A percentile compares a stretch with the other conserved stretches of the same genome.
These are phyloP conservation scores for Pangasius sanitwongsei DNA, from an alignment of 2,797 vertebrate genomes.

Conservation along the genomic window DNA sequence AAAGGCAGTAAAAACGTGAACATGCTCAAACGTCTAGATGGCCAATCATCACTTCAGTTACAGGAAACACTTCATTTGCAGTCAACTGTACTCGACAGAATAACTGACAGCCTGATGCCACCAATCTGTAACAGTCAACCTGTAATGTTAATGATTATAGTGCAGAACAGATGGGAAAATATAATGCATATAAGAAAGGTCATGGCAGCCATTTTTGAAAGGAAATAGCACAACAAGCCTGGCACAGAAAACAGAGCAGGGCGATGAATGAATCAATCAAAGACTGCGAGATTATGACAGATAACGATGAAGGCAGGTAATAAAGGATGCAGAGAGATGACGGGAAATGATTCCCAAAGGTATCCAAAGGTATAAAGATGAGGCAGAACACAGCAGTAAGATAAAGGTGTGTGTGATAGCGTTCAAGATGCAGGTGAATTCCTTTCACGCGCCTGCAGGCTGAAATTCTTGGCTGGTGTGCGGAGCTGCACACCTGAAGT, in stretches of 20 bases:
- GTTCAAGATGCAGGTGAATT: slow-evolving; percentile 38
- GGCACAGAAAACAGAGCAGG: not conserved
- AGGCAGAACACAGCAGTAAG: not conserved
- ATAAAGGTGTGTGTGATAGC: not conserved
- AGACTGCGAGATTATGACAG: not conserved
- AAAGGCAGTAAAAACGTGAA: slow-evolving; percentile 12
- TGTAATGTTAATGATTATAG: slow-evolving; percentile 14
- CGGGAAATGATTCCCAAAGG: not conserved
- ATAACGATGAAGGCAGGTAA: not conserved
- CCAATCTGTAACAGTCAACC: slow-evolving; percentile 13
- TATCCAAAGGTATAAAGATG: not conserved
- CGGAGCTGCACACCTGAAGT: slow-evolving; percentile 43
- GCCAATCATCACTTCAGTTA: not conserved
- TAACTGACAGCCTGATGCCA: slow-evolving; percentile 31
- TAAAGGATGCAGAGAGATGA: not conserved
- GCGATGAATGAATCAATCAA: not conserved
- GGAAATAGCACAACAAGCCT: not conserved
- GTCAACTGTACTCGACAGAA: slow-evolving; percentile 13
- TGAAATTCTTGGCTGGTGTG: slow-evolving; percentile 61
- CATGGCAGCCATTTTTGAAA: not conserved
- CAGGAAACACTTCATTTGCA: slow-evolving; percentile 16
- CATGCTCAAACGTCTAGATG: not conserved
- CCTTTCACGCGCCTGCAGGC: slow-evolving; percentile 55
- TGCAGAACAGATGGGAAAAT: slow-evolving; percentile 23
- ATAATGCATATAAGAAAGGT: slow-evolving; percentile 21